Conservation (phyloP, 2,797 vertebrate species). For the Synanceia verrucosa region DNA sequence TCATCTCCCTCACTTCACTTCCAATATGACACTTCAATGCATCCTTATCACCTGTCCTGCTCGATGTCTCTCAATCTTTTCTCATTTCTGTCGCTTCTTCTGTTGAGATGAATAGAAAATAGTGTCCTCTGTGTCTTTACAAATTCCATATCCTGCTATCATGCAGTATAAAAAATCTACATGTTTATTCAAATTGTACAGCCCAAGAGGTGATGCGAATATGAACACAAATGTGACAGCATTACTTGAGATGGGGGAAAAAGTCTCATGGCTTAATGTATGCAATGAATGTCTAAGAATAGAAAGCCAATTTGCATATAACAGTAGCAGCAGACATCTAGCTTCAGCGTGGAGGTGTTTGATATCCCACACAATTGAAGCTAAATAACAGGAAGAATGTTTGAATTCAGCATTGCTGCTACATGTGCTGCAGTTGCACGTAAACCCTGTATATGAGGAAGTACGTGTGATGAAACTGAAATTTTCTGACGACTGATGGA, state of each 20-base stretch:
- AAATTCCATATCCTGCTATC: background rate
- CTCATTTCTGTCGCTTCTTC: conserved; percentile 16
- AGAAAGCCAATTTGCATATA: conserved; percentile 56
- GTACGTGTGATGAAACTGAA: conserved; percentile 7
- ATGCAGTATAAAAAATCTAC: conserved; percentile 1
- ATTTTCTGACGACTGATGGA: conserved; percentile 22
- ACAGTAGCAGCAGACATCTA: conserved; percentile 18
- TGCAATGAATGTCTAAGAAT: conserved; percentile 33
- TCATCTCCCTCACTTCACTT: conserved; percentile 39
- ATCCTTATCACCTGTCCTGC: conserved; percentile 26
- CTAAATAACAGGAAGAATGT: conserved; percentile 30
- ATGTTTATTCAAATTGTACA: conserved; percentile 7
- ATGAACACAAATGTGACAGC: background rate
- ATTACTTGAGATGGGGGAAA: background rate
- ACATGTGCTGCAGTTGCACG: conserved; percentile 1
- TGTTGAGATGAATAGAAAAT: conserved; percentile 19
- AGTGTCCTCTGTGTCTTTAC: conserved; percentile 4
- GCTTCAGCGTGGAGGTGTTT: conserved; percentile 6
- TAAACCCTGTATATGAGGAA: conserved; percentile 4
- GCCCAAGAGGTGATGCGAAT: background rate
- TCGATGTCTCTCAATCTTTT: conserved; percentile 18
- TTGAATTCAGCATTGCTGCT: conserved; percentile 7
- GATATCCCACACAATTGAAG: conserved; percentile 4
- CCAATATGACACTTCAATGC: conserved; percentile 21
- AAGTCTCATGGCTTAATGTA: conserved; percentile 7